Evolutionary conservation across 2,888 invertebrate genomes (phyloP).

Genomic region (Tipula confusa): DNA sequence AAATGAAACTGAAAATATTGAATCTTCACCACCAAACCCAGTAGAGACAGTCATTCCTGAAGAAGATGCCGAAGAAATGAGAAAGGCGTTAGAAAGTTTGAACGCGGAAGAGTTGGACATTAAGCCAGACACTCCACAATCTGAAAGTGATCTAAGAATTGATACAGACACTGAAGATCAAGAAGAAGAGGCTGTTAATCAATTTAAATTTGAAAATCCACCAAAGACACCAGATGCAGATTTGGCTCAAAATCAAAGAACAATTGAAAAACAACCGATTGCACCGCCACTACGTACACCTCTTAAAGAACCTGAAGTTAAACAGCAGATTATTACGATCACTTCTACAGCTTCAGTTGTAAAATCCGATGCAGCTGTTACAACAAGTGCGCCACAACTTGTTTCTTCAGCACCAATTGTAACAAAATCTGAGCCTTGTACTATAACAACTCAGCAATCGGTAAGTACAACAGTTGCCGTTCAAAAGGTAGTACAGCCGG

Average conservation of each 20-base stretch:
- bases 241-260: neutral
- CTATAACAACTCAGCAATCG: neutral
- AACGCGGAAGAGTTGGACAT: conserved; percentile 66
- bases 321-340: neutral
- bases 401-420: conserved; percentile 40
- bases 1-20: conserved; percentile 49
- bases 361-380: conserved; percentile 35
- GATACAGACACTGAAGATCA: conserved; percentile 81
- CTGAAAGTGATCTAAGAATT: conserved; percentile 77
- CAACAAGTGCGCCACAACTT: conserved; percentile 31
- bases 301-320: neutral
- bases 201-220: conserved; percentile 49
- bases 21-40: conserved; percentile 53
- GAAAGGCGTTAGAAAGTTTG: conserved; percentile 77
- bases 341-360: conserved; percentile 33
- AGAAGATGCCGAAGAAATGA: conserved; percentile 76
- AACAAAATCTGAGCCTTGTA: conserved; percentile 32
- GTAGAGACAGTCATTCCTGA: conserved; percentile 54
- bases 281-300: neutral
- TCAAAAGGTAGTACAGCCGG: neutral
- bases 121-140: conserved; percentile 80
- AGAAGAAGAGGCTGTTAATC: conserved; percentile 54
- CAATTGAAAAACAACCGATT: neutral
- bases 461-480: neutral
- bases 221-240: conserved; percentile 48